Percentiles rank a stretch among this genome's conserved stretches.
Conservation (phyloP, 1,140 invertebrate genomes). For the Galleria mellonella region DNA sequence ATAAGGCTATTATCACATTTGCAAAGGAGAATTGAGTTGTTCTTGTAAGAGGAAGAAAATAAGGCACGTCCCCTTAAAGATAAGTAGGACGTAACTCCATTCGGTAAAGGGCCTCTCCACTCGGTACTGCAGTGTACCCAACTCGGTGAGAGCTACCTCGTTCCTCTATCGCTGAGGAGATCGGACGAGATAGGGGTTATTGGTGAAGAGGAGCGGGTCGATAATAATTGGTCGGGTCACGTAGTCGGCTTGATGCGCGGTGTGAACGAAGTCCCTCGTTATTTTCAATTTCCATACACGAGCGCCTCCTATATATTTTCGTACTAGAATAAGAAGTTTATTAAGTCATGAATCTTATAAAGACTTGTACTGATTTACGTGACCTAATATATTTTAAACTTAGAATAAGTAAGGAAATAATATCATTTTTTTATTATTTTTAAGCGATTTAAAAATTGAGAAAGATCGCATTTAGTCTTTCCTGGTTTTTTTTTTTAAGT, state of each 20-base stretch:
- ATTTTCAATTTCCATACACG: conserved; percentile 71
- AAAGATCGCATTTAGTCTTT: too few species aligned
- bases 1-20: conserved; percentile 43
- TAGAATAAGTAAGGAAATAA: too few species aligned
- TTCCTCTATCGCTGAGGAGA: conserved; percentile 37
- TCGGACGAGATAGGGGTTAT: conserved; percentile 44
- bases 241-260: conserved; percentile 53
- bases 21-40: conserved; percentile 44
- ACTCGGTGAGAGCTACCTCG: conserved; percentile 37
- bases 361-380: conserved; percentile 48
- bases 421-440: too few species aligned
- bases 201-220: conserved; percentile 37
- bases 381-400: too few species aligned
- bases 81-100: conserved; percentile 70
- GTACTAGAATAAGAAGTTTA: conserved; percentile 55
- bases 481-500: too few species aligned
- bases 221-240: conserved; percentile 42
- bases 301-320: conserved; percentile 54
- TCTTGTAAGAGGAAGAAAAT: conserved; percentile 51
- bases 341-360: conserved; percentile 69
- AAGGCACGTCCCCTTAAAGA: conserved; percentile 64
- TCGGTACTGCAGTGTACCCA: conserved; percentile 49
- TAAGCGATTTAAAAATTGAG: too few species aligned
- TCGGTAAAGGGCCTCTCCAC: conserved; percentile 64
- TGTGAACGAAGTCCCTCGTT: conserved; percentile 64